Base-by-base conservation (phyloP, 2,797 vertebrate genomes). In the Toxotes lorentzi region DNA sequence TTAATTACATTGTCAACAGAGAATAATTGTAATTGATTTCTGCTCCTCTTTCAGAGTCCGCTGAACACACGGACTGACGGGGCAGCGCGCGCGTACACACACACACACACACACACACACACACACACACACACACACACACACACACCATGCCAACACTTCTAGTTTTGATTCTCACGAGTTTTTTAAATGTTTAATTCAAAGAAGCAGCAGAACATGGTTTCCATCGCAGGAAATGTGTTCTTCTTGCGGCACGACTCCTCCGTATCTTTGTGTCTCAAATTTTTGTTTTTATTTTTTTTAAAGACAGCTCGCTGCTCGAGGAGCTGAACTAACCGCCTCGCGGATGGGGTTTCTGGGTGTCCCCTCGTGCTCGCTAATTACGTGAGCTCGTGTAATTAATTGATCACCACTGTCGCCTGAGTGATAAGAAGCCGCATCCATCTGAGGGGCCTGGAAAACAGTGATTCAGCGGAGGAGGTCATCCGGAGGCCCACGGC, bases 1-100 rank as follows among this genome's bases (percentile, higher is more conserved):
- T 97, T 98, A 97, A 98, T 98, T 96, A 96, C 96, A 97, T 96
- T 98, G 97, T 97, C 97, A 97, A 95, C 95, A 95, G 94, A 96
- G 97, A 97, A 97, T 97, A 98, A 98, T 96, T 94, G 95, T 95
- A 94, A 97, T 97, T 96, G 97, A 98, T 97, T 95, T 96, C 93
- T 94, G 92, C 90, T 91, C 92, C 81, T 86, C 85, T 82, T 63
- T 43, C 64, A 48, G 66, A 80, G 73, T 60, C 60, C 77, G 17
- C 59, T 76, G 77, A 68, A n/a, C 74, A 61, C 76, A n/a, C 35
- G 50, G 32, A 30, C 58, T 61, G 70, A 68, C 62, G 10, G 0
- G 2, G 59, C 6, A 27, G 40, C 6, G 24, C 66, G 0, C 47
- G 8, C 67, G 6, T 54, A n/a, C 71, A 17, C 34, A 47, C 54